Percentiles rank a stretch among this genome's conserved stretches.
These are phyloP conservation scores for Anser cygnoides DNA, from an alignment of 2,113 vertebrate genomes.

Conservation along the genomic window DNA sequence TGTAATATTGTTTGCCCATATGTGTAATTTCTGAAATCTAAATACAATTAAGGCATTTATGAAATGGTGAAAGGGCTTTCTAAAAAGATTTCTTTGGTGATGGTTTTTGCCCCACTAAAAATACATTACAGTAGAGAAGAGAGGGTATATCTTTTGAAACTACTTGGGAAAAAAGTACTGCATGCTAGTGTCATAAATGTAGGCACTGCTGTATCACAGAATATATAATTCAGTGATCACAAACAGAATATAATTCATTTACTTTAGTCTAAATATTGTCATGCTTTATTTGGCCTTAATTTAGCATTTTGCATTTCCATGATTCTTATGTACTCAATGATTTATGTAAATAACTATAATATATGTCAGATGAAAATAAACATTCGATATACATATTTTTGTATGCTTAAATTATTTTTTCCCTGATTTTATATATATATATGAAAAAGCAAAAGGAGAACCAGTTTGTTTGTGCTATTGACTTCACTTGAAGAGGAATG, in stretches of 20 bases:
- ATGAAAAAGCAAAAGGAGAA: not conserved
- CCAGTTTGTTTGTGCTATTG: not conserved
- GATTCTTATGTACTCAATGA: not conserved
- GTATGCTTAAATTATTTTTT: not conserved
- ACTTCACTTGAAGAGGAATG: not conserved
- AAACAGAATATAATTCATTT: not conserved
- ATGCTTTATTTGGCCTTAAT: not conserved
- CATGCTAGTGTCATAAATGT: not conserved
- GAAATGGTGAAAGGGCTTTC: not conserved
- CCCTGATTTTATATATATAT: too few species aligned
- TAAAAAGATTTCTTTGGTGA: not conserved
- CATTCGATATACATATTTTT: not conserved
- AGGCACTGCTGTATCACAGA: not conserved
- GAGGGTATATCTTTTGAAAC: not conserved
- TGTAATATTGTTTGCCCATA: not conserved
- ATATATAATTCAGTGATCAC: not conserved
- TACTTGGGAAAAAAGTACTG: not conserved
- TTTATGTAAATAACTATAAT: not conserved
- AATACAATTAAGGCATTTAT: not conserved
- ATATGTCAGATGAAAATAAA: not conserved
- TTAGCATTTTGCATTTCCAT: not conserved
- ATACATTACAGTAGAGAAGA: not conserved
- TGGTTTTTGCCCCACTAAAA: not conserved
- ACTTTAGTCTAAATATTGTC: not conserved
- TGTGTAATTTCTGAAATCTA: not conserved